phyloP scores from a whole-genome alignment of 1,140 invertebrate genomes.

The Periplaneta americana region DNA sequence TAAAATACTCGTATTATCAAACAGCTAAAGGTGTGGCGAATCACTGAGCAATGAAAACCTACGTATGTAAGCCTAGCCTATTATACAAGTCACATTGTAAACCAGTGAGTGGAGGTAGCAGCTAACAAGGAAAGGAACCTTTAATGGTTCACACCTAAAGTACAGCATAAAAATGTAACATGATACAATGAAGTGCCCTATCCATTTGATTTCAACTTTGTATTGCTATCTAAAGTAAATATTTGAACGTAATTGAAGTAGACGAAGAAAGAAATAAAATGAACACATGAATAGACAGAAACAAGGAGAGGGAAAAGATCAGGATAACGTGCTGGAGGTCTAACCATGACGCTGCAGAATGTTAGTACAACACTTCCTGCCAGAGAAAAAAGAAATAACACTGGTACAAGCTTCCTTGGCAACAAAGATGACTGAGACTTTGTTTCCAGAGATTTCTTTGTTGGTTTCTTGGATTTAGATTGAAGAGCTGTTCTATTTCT shows the following conservation, averaged over 20 bases:
- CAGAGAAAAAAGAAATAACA: slow-evolving; percentile 52
- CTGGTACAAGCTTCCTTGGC: slow-evolving; percentile 30
- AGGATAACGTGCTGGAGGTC: slow-evolving; percentile 69
- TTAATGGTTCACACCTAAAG: no score
- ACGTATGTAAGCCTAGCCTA: no score
- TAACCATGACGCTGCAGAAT: slow-evolving; percentile 46
- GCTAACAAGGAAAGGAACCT: no score
- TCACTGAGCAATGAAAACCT: no score
- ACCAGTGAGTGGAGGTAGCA: no score
- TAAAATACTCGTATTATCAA: no score
- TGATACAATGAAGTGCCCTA: background rate
- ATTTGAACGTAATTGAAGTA: slow-evolving; percentile 76
- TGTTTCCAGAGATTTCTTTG: background rate
- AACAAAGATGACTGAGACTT: background rate
- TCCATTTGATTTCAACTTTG: background rate
- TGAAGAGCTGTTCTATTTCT: background rate
- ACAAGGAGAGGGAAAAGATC: slow-evolving; percentile 82
- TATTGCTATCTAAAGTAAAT: background rate
- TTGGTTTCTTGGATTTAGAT: background rate
- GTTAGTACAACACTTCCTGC: slow-evolving; percentile 54
- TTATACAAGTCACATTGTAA: no score
- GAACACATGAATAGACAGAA: slow-evolving; percentile 73
- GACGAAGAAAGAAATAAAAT: slow-evolving; percentile 76
- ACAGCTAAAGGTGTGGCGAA: no score
- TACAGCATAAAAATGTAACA: background rate